These are phyloP conservation scores for Chromobotia macracanthus DNA, from an alignment of 2,797 vertebrate genomes.

Conservation along the genomic window DNA sequence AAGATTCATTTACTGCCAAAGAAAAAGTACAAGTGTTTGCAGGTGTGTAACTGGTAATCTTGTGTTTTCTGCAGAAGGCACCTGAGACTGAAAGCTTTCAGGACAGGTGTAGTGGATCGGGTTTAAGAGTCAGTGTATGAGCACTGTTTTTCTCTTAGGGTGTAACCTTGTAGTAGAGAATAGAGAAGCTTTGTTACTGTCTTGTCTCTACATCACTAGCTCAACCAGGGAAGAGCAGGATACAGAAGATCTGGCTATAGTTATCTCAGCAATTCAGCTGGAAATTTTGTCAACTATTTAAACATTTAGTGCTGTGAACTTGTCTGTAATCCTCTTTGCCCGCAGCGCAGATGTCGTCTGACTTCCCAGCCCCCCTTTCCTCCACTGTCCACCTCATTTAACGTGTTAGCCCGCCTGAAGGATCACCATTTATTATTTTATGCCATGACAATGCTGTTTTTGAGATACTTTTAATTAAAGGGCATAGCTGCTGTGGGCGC, in stretches of 20 bases:
- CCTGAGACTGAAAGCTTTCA: constrained; percentile 40
- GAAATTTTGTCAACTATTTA: constrained; percentile 21
- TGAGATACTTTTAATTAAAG: constrained; percentile 34
- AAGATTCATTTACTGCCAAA: neutral
- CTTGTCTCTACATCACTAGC: neutral
- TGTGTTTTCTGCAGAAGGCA: constrained; percentile 15
- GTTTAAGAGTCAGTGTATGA: neutral
- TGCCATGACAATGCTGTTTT: constrained; percentile 36
- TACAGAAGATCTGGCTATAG: neutral
- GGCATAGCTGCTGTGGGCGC: constrained; percentile 3
- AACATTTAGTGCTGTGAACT: constrained; percentile 43
- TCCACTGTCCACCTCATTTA: constrained; percentile 34
- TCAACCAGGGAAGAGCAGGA: neutral
- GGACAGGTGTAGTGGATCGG: constrained; percentile 35
- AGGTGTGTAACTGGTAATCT: constrained; percentile 3
- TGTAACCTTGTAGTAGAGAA: neutral
- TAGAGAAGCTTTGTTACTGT: no score
- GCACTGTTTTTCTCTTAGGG: neutral
- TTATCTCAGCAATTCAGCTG: constrained; percentile 29
- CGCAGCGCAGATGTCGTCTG: constrained; percentile 51
- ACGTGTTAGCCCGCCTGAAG: neutral
- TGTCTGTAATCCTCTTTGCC: constrained; percentile 57
- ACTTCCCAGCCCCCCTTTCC: neutral
- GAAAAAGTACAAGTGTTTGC: neutral
- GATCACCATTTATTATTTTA: constrained; percentile 7